Evolutionary conservation across 2,888 invertebrate genomes (phyloP), one percentile per base, ranked within the genome.

Genomic region (Standfussiana lucernea): DNA sequence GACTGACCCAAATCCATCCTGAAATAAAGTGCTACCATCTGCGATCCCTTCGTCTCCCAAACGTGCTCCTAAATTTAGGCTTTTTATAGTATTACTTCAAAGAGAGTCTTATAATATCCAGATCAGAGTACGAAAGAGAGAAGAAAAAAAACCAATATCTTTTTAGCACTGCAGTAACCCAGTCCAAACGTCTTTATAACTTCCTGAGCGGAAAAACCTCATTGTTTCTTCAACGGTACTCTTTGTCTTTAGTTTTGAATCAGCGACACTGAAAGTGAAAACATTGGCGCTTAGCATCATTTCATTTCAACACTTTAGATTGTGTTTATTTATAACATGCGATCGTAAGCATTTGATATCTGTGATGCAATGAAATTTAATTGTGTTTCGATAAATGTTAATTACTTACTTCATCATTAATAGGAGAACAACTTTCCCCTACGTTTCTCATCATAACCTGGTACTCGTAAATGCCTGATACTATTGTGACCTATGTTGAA

Each of bases 221-320:
- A 32, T 40, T 75, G 50, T 71, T 68, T 40, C 47, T 45, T 68
- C 24, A 56, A 56, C 28, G 21, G 21, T 67, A 78, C 32, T 73
- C 66, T 84, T 67, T 79, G 70, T 73, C 32, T 79, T 73, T 79
- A 56, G 21, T 79, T 84, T 40, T 35, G 28, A 73, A 79, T 73
- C 53, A 70, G 18, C 42, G 32, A 24, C 5, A 24, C 24, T 50
- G 50, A 42, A 50, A 62, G 42, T 45, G 59, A 82, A 69, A 76
- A 37, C 5, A 66, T 69, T 62, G 64, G 4, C 59, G 11, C 65
- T 69, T 10, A 59, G 42, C n/a, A 28, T 50, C 15, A 24, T 45
- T 32, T 53, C 0, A n/a, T 32, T 76, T 50, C n/a, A 56, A 53
- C 45, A 1, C 35, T 28, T 15, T 24, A 35, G 0, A 50, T 5